Conservation (phyloP, 2,888 invertebrate genomes). For the Leptarthrus brevirostris region DNA sequence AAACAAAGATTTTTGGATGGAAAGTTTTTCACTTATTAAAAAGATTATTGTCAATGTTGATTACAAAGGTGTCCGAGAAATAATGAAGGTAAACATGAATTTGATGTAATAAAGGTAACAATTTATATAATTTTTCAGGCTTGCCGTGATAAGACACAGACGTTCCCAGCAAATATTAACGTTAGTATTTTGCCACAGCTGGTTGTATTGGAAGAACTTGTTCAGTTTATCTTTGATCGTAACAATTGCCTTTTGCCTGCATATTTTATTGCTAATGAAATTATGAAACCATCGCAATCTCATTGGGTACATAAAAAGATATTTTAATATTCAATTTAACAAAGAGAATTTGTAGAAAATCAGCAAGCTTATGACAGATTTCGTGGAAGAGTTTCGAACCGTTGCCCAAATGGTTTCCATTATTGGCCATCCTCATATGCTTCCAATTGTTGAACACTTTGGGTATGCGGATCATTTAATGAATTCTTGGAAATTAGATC, state of each 20-base stretch:
- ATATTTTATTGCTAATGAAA: conserved; percentile 95
- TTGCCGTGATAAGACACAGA: conserved; percentile 88
- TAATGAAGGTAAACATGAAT: conserved; percentile 78
- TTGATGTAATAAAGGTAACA: too few relatives aligned
- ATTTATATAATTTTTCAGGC: conserved; percentile 69
- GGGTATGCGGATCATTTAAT: conserved; percentile 90
- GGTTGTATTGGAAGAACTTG: conserved; percentile 82
- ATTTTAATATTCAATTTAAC: background rate
- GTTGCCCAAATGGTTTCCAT: conserved; percentile 97
- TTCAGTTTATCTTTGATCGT: conserved; percentile 91
- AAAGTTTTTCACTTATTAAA: conserved; percentile 85
- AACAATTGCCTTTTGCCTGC: conserved; percentile 92
- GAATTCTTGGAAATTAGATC: conserved; percentile 94
- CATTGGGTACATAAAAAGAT: conserved; percentile 80
- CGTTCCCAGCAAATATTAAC: conserved; percentile 82
- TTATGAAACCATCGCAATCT: conserved; percentile 78
- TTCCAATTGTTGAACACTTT: conserved; percentile 94
- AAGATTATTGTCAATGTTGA: conserved; percentile 91
- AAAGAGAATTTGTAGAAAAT: conserved; percentile 75
- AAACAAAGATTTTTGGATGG: conserved; percentile 89
- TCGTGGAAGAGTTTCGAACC: conserved; percentile 92
- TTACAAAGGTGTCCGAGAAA: conserved; percentile 94
- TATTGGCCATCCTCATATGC: conserved; percentile 88
- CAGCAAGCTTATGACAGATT: conserved; percentile 84
- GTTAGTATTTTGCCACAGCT: conserved; percentile 85